A percentile compares a stretch with the other conserved stretches of the same genome.
These are phyloP conservation scores for Sciaenops ocellatus DNA, from an alignment of 2,797 vertebrate genomes.

Conservation along the genomic window DNA sequence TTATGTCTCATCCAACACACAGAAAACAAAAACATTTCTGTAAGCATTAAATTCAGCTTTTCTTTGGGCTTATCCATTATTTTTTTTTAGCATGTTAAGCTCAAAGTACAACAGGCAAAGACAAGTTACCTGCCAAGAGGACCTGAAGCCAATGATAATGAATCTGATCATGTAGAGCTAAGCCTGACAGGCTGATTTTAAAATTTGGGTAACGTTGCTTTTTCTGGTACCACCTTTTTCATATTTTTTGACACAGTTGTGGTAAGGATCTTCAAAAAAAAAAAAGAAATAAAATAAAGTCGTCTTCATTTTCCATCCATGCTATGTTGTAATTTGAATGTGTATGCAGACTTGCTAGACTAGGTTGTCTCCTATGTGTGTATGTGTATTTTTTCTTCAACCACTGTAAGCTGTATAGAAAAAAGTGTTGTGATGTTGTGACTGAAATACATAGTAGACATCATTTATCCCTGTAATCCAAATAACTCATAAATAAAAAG, in stretches of 20 bases:
- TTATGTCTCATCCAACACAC: not conserved
- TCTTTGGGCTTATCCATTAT: conserved; percentile 1
- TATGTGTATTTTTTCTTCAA: not conserved
- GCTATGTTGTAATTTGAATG: conserved; percentile 4
- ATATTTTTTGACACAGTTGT: not conserved
- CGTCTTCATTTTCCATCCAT: conserved; percentile 5
- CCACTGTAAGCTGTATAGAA: conserved; percentile 25
- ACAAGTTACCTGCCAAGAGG: conserved; percentile 28
- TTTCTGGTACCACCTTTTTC: not conserved
- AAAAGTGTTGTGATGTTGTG: conserved; percentile 8
- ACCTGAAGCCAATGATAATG: conserved; percentile 14
- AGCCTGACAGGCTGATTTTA: not conserved
- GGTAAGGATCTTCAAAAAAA: conserved; percentile 27
- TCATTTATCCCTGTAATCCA: conserved; percentile 24
- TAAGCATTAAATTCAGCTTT: not conserved
- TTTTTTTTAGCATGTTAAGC: conserved; percentile 9
- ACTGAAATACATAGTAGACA: conserved; percentile 32
- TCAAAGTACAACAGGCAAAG: conserved; percentile 31
- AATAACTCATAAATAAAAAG: not conserved
- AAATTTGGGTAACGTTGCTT: not conserved
- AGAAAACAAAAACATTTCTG: not conserved
- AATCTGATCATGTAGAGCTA: not conserved
- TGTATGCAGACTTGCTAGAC: not conserved
- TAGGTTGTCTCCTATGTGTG: not conserved
- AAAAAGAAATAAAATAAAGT: not conserved